phyloP scores from a whole-genome alignment of 2,888 invertebrate species.

The Mechanitis mazaeus region DNA sequence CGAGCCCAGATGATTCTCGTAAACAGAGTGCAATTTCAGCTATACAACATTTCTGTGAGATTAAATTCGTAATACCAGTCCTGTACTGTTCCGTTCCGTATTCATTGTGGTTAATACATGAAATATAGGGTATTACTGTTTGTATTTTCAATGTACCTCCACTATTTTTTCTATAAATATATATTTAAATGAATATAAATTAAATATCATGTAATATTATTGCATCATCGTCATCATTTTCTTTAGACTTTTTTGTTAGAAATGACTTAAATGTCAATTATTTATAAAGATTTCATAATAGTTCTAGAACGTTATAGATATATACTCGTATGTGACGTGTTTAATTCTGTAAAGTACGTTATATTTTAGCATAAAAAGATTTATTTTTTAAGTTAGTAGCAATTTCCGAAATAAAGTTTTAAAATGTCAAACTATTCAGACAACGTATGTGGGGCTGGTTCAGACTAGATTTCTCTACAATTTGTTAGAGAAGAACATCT shows the following conservation, averaged over 20 bases:
- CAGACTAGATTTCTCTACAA: constrained; percentile 28
- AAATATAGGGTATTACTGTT: constrained; percentile 4
- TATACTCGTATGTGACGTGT: too few species aligned
- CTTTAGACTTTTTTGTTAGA: too few species aligned
- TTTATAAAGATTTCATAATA: too few species aligned
- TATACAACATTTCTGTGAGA: constrained; percentile 72
- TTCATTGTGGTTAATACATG: constrained; percentile 36
- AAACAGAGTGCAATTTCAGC: constrained; percentile 69
- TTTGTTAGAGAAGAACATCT: constrained; percentile 45
- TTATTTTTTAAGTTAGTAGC: too few species aligned
- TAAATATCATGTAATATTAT: too few species aligned
- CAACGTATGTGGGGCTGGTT: constrained; percentile 18
- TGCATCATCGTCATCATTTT: too few species aligned
- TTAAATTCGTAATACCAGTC: constrained; percentile 71
- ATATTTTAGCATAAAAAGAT: too few species aligned
- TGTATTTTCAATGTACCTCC: not conserved
- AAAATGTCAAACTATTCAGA: constrained; percentile 16
- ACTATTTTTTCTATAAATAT: not conserved
- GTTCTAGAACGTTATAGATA: too few species aligned
- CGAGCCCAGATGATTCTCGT: constrained; percentile 42
- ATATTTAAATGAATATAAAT: too few species aligned
- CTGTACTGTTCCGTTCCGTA: constrained; percentile 58
- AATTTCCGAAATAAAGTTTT: constrained; percentile 8
- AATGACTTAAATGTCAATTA: too few species aligned
- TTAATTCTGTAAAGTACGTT: too few species aligned